Conservation (phyloP, 2,113 vertebrate genomes). For the Ranitomeya variabilis region DNA sequence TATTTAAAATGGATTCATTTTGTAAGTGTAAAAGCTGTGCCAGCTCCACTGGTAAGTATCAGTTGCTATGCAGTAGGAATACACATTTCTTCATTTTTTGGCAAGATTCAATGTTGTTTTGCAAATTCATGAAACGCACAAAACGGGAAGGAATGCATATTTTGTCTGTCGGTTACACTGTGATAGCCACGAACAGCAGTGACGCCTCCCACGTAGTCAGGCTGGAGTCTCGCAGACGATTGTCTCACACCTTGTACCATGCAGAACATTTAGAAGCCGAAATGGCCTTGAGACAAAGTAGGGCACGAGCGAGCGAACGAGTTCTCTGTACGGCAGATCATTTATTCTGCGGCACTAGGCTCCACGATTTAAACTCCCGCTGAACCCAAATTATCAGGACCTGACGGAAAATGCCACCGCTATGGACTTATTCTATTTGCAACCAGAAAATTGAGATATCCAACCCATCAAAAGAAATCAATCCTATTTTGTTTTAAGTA, state of each 20-base stretch:
- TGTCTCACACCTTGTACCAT: background rate
- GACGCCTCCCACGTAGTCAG: background rate
- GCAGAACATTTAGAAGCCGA: background rate
- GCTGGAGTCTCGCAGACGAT: background rate
- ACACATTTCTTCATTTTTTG: background rate
- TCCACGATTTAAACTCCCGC: background rate
- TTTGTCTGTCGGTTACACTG: background rate
- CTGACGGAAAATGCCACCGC: background rate
- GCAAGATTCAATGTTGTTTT: constrained; percentile 1
- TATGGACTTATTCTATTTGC: background rate
- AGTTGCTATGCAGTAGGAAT: background rate
- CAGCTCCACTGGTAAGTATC: background rate
- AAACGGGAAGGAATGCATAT: background rate
- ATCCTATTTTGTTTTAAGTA: too few species aligned
- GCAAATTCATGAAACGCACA: background rate
- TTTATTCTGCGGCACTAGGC: background rate
- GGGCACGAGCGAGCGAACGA: background rate
- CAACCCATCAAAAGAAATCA: background rate
- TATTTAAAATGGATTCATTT: too few species aligned
- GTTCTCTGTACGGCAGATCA: background rate
- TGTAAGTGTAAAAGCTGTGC: too few species aligned
- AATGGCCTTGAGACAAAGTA: constrained; percentile 18
- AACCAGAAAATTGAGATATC: background rate
- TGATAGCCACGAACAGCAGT: background rate
- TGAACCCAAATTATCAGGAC: background rate